Conservation (phyloP, 2,797 vertebrate species). For the Pogonophryne albipinna region DNA sequence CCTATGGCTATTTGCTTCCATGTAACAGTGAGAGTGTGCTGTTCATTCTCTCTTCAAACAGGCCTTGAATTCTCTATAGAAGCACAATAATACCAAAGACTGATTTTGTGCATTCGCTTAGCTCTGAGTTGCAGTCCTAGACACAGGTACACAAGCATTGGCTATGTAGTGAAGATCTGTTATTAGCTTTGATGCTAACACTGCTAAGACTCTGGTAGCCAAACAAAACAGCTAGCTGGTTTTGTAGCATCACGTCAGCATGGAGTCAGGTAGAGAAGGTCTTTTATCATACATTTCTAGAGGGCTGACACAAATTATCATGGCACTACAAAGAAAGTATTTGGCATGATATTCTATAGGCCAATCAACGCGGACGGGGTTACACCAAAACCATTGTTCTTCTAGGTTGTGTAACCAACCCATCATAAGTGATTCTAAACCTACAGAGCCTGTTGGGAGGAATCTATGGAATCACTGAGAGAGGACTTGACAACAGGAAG, state of each 20-base stretch:
- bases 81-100: conserved; percentile 4
- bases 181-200: conserved; percentile 7
- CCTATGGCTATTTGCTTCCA: not conserved
- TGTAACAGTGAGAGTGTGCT: not conserved
- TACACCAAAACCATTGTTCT: conserved; percentile 64
- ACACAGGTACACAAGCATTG: not conserved
- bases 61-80: not conserved
- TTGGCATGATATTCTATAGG: conserved; percentile 70
- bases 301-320: conserved; percentile 76
- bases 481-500: conserved; percentile 75
- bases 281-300: conserved; percentile 73
- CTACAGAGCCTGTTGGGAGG: conserved; percentile 69
- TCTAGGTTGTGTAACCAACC: conserved; percentile 72
- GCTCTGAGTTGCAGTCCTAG: not conserved
- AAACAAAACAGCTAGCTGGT: conserved; percentile 51
- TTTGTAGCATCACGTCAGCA: conserved; percentile 59
- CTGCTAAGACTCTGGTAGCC: not conserved
- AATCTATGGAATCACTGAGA: conserved; percentile 73
- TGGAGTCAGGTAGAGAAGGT: conserved; percentile 61
- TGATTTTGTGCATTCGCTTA: not conserved
- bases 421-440: conserved; percentile 62
- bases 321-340: conserved; percentile 68
- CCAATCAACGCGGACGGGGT: conserved; percentile 63
- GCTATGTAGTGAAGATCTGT: not conserved
- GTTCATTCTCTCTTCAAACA: not conserved